Evolutionary conservation across 2,113 vertebrate genomes (phyloP), one percentile per base, ranked within the genome.

Genomic region (Equus przewalskii): DNA sequence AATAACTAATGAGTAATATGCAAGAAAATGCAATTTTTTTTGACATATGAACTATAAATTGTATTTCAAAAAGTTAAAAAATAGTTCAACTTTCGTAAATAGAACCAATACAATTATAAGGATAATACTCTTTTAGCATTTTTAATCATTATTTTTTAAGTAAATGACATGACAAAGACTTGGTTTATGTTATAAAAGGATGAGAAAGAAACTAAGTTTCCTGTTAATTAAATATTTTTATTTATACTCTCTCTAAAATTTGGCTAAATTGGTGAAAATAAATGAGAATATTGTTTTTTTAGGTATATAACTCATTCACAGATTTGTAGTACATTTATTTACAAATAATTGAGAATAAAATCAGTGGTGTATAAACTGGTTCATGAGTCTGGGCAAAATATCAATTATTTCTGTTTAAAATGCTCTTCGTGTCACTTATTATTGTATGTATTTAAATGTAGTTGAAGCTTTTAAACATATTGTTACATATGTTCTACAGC

Each of bases 11-110:
- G 41, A 95, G 26, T 81, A 73, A 96, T 93, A 96, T 97, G 30
- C 46, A 97, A 98, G 80, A 96, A 98, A 94, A 86, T 73, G 0
- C 69, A 56, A 19, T 95, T 70, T 96, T 96, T 93, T 96, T 83
- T 85, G 83, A 51, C 28, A 69, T 64, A 6, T 89, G 30, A 69
- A 58, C 62, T 97, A 18, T 87, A 88, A 86, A 86, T 79, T 90
- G 65, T 93, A 70, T 72, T 22, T 84, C 92, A 89, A 95, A 44
- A 36, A 33, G 84, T n/a, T 96, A 30, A 49, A 90, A 94, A 76
- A 33, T 70, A 49, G 6, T 62, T 96, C 26, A 67, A 7, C 46
- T 73, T 95, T 67, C 30, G 21, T 33, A 96, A 51, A 30, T 49
- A 73, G 46, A 94, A 67, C 14, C 22, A 96, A 72, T 94, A 2